Evolutionary conservation across 2,113 vertebrate genomes (phyloP), one percentile per base, ranked within the genome.

Genomic region (Antigone vipio): DNA sequence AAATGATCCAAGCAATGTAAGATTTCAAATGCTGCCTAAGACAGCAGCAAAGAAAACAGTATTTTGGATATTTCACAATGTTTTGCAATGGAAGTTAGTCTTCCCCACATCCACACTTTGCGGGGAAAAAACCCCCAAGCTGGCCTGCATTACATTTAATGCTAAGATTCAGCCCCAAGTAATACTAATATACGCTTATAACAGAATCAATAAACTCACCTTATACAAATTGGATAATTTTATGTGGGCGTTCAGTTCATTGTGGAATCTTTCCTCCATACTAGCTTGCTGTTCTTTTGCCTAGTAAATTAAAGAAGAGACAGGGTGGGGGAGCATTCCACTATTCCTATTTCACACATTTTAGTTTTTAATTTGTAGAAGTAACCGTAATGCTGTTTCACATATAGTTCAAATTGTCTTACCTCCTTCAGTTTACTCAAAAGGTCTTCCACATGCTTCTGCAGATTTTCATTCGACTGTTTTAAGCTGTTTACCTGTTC

Each of bases 181-280:
- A 30, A 60, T 40, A 30, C 26, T 16, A 26, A 66, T 7, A 63
- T 4, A 29, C 0, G 3, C 12, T 16, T 42, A 18, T 2, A 47
- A 58, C 0, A 15, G 22, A 85, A 64, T 29, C 32, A 53, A 11
- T 34, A 14, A 64, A 96, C 94, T 92, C 97, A 99, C 99, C 99
- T 99, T 99, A 94, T 99, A 99, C 16, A 99, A 97, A 86, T 99
- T 99, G 73, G 98, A 99, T 29, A 99, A 98, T 81, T 99, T 99
- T 35, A 99, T 99, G 93, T 99, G 99, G 38, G 99, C 98, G 96
- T 99, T 99, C 79, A 99, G 96, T 86, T 99, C 99, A 79, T 98
- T 99, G 85, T 98, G 98, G 88, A 99, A 99, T 97, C 99, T 99
- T 81, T 99, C 99, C 95, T 99, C 99, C 97, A 98, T 98, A 73